Base-by-base conservation (phyloP, 2,797 vertebrate genomes). In the Macroramphosus scolopax region DNA sequence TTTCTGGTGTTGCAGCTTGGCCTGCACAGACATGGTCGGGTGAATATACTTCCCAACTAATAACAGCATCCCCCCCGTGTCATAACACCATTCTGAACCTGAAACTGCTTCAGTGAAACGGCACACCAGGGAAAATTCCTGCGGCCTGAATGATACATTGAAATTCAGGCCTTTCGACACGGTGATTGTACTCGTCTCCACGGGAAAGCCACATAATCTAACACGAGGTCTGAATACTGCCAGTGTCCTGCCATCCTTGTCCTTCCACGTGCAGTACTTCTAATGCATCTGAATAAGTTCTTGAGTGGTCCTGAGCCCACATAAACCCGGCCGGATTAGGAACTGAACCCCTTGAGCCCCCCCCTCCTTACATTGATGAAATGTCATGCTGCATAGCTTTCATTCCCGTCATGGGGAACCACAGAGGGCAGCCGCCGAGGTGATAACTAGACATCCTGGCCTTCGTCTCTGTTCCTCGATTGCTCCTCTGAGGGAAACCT, bases 301-400 rank as follows among this genome's bases (percentile, higher is more conserved):
- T 72, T 70, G 78, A 80, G 71, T 63, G 60, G 34, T 41, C 77
- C 58, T 80, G 75, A 89, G 70, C 75, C 75, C 69, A 81, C 83
- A 88, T 88, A 88, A 89, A 87, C 83, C 87, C n/a, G 40, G 56
- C 42, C 43, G 83, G 82, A 89, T 89, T 85, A 87, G 53, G 52
- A 72, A 75, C 78, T 81, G 86, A 87, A 78, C 57, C 77, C 76
- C 66, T 38, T 54, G 47, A 54, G 68, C 75, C 67, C 64, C 60
- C 54, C 77, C 69, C n/a, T 79, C 65, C 71, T 72, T 72, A 82
- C 83, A 86, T 83, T 84, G 83, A 82, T 77, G 69, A 89, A 90
- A 90, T 90, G 88, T 84, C 88, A 88, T 55, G 51, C 51, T 39
- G 68, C 85, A 88, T 90, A 82, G 72, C 72, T 83, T 60, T 81